phyloP scores from a whole-genome alignment of 2,888 invertebrate genomes.

The Xestia ashworthii region DNA sequence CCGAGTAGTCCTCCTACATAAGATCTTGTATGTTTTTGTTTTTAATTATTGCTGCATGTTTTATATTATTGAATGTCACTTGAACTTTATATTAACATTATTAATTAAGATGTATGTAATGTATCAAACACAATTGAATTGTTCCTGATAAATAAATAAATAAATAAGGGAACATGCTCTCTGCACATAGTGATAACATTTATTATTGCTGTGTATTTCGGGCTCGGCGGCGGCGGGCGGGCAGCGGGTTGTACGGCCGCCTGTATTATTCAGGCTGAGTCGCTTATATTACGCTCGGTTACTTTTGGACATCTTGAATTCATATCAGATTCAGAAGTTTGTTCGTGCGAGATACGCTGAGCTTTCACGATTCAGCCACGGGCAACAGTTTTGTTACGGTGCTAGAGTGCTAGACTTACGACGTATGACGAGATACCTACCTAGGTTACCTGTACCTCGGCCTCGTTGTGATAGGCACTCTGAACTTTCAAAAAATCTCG shows the following conservation, averaged over 20 bases:
- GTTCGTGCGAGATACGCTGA: not conserved
- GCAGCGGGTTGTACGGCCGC: constrained; percentile 1
- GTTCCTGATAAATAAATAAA: too few relatives aligned
- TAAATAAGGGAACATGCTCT: not conserved
- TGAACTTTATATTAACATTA: too few relatives aligned
- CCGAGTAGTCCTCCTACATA: not conserved
- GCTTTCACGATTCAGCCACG: not conserved
- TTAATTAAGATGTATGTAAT: too few relatives aligned
- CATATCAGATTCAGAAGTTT: not conserved
- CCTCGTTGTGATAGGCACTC: not conserved
- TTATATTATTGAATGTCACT: too few relatives aligned
- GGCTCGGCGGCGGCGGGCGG: too few relatives aligned
- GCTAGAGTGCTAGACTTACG: not conserved
- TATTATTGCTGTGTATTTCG: not conserved
- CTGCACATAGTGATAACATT: not conserved
- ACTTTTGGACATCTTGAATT: constrained; percentile 4
- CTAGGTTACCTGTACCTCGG: not conserved
- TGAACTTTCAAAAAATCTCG: too few relatives aligned
- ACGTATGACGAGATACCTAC: not conserved
- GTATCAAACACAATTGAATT: too few relatives aligned
- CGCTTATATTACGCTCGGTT: not conserved
- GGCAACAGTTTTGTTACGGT: not conserved
- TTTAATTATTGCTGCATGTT: too few relatives aligned
- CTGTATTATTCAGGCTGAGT: constrained; percentile 36
- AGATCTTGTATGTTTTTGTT: too few relatives aligned